phyloP scores from a whole-genome alignment of 2,888 invertebrate genomes.

The Eudasyphora cyanicolor region DNA sequence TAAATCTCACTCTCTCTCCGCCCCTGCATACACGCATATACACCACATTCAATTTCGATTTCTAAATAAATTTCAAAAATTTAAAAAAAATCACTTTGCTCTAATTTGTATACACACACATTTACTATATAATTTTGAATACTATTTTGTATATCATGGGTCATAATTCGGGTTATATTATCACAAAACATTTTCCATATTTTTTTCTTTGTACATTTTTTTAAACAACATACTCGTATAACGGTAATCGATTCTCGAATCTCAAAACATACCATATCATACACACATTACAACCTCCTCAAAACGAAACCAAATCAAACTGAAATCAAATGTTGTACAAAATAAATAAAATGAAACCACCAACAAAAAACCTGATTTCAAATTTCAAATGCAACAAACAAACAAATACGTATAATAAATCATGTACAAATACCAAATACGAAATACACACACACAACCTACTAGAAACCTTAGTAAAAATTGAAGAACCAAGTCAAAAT shows the following conservation, averaged over 20 bases:
- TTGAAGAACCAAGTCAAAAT: constrained; percentile 79
- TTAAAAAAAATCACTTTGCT: constrained; percentile 19
- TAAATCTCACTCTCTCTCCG: no score
- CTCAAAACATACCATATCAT: constrained; percentile 56
- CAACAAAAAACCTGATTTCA: constrained; percentile 34
- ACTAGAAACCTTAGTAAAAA: constrained; percentile 79
- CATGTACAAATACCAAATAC: constrained; percentile 57
- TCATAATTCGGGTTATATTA: constrained; percentile 65
- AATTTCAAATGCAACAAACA: constrained; percentile 58
- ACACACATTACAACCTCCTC: constrained; percentile 61
- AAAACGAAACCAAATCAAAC: constrained; percentile 16
- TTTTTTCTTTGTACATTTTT: constrained; percentile 70
- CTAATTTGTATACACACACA: constrained; percentile 18
- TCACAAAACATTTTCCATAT: constrained; percentile 69
- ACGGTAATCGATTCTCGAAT: constrained; percentile 47
- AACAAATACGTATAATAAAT: constrained; percentile 59
- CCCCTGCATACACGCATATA: constrained; percentile 43
- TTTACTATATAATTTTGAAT: constrained; percentile 42
- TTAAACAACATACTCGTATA: no score
- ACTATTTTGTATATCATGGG: constrained; percentile 61
- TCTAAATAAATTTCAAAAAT: constrained; percentile 21
- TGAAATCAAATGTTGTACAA: constrained; percentile 47
- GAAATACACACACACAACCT: constrained; percentile 43
- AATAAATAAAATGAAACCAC: no score
- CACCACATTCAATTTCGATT: background rate